phyloP scores from a whole-genome alignment of 2,888 invertebrate genomes.

The Didymodactylos carnosus region DNA sequence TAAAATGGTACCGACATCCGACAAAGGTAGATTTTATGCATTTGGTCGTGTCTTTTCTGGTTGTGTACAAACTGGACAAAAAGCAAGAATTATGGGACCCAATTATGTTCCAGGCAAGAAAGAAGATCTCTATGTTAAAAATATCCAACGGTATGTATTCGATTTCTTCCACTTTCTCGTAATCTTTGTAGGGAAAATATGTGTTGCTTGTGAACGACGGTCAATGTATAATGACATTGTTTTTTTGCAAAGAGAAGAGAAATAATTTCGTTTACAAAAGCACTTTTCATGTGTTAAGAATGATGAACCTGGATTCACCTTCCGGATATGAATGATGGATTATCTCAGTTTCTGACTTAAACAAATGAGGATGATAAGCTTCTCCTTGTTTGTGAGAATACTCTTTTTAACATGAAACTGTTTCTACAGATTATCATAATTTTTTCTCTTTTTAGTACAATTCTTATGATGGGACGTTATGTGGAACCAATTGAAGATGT shows the following conservation, averaged over 20 bases:
- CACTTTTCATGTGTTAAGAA: not conserved
- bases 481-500: conserved; percentile 98
- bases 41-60: conserved; percentile 99
- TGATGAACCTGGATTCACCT: not conserved
- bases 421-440: not conserved
- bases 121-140: conserved; percentile 93
- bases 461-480: conserved; percentile 99
- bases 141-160: conserved; percentile 55
- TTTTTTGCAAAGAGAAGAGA: too few relatives aligned
- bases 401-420: too few relatives aligned
- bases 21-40: conserved; percentile 99
- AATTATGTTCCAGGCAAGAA: conserved; percentile 94
- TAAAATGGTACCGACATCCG: conserved; percentile 98
- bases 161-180: conserved; percentile 20
- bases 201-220: too few relatives aligned
- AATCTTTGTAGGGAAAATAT: too few relatives aligned
- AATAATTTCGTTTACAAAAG: too few relatives aligned
- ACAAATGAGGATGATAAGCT: too few relatives aligned
- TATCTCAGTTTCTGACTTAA: too few relatives aligned
- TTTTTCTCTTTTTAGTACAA: conserved; percentile 42
- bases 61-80: conserved; percentile 45
- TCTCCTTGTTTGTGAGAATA: too few relatives aligned
- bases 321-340: not conserved
- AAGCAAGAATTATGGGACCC: conserved; percentile 92
- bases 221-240: too few relatives aligned